A percentile compares a stretch with the other conserved stretches of the same genome.
phyloP scores from a whole-genome alignment of 1,140 invertebrate genomes.

The Oncopodura yosiiana region DNA sequence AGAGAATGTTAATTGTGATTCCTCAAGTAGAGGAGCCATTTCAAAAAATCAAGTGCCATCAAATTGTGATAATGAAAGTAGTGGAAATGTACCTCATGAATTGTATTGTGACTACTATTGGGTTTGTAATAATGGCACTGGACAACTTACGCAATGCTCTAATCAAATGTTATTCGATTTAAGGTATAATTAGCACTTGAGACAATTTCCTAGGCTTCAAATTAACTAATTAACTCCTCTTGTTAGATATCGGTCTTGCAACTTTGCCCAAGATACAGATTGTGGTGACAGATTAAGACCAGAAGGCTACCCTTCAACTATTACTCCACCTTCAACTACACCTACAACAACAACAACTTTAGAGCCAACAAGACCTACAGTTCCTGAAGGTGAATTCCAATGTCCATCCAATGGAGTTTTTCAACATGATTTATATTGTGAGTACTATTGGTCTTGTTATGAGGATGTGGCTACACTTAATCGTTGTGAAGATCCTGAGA shows the following conservation, averaged over 20 bases:
- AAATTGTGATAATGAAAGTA: too few relatives aligned
- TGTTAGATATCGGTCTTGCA: slow-evolving; percentile 20
- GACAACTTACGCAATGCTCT: too few relatives aligned
- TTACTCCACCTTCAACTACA: neutral
- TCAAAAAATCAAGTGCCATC: too few relatives aligned
- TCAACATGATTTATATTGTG: slow-evolving; percentile 3
- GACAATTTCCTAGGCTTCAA: too few relatives aligned
- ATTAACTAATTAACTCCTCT: too few relatives aligned
- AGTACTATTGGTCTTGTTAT: slow-evolving; percentile 11
- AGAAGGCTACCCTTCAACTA: slow-evolving; percentile 8
- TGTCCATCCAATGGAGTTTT: neutral
- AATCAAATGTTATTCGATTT: too few relatives aligned
- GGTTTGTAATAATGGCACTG: too few relatives aligned
- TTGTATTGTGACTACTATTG: too few relatives aligned
- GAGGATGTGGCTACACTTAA: neutral
- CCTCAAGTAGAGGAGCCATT: too few relatives aligned
- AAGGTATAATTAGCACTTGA: too few relatives aligned
- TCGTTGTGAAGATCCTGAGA: too few relatives aligned
- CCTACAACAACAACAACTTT: neutral
- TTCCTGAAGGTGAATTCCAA: neutral
- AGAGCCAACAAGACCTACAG: neutral
- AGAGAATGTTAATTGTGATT: neutral
- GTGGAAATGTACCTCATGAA: too few relatives aligned
- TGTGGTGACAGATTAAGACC: slow-evolving; percentile 22
- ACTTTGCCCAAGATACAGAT: slow-evolving; percentile 14